Percentiles rank a stretch among this genome's conserved stretches.
Conservation (phyloP, 2,888 invertebrate species). For the Cantharis rustica region DNA sequence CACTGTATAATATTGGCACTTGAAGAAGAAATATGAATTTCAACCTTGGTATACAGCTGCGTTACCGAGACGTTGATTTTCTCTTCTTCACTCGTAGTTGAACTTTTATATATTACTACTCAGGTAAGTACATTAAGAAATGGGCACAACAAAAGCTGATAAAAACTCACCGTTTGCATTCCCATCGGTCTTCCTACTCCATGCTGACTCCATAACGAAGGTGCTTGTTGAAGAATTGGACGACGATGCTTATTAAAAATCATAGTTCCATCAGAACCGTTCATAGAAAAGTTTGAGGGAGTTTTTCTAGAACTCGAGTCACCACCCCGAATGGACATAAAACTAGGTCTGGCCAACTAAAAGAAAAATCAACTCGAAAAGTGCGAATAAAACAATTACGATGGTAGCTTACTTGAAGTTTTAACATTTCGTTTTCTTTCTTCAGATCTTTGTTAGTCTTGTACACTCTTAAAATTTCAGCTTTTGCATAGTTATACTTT, state of each 20-base stretch:
- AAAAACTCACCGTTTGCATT: neutral
- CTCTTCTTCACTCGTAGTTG: too few species aligned
- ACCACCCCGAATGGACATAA: neutral
- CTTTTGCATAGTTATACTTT: slow-evolving; percentile 48
- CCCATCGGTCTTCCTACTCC: neutral
- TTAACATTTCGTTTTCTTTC: slow-evolving; percentile 40
- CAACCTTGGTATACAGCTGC: too few species aligned
- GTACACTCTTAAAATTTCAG: slow-evolving; percentile 41
- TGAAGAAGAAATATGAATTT: too few species aligned
- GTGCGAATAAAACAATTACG: neutral
- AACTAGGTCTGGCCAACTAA: neutral
- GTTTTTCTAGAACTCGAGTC: neutral
- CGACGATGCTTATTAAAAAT: neutral
- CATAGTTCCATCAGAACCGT: neutral
- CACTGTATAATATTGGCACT: too few species aligned
- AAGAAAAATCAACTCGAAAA: neutral
- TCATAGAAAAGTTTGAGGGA: neutral
- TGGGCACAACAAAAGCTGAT: too few species aligned
- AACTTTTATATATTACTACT: too few species aligned
- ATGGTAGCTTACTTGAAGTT: slow-evolving; percentile 27
- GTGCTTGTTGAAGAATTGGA: neutral
- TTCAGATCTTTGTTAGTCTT: slow-evolving; percentile 40
- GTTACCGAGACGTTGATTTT: too few species aligned
- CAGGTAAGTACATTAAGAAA: too few species aligned
- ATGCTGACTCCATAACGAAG: neutral